Evolutionary conservation across 2,888 invertebrate species (phyloP).

Genomic region (Ganaspis brasiliensis): DNA sequence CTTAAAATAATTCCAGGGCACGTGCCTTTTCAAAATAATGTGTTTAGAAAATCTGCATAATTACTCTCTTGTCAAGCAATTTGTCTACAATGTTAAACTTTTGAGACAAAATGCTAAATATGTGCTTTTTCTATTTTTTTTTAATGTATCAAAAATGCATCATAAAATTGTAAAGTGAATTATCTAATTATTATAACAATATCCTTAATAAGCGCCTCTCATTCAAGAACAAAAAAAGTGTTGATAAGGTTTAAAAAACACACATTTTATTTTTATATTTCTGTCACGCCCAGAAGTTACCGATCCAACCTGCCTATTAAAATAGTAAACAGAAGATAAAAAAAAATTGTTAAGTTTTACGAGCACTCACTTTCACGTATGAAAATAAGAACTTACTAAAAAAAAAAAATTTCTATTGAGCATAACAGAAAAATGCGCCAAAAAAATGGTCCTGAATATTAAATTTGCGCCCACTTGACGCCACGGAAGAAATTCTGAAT

Average conservation of each 20-base stretch:
- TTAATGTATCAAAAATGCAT: no score
- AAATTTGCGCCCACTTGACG: neutral
- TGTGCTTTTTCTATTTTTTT: neutral
- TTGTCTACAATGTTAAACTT: neutral
- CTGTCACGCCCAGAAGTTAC: neutral
- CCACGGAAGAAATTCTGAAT: neutral
- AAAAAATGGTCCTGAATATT: constrained; percentile 16
- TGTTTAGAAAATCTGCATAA: constrained; percentile 4
- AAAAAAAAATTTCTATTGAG: neutral
- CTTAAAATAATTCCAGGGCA: constrained; percentile 14
- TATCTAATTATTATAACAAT: no score
- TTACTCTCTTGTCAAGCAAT: neutral
- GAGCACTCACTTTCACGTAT: constrained; percentile 14
- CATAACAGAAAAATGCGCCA: constrained; percentile 13
- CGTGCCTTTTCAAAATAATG: neutral
- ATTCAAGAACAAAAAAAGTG: neutral
- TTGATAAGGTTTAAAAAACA: neutral
- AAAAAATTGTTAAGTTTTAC: neutral
- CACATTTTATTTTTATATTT: neutral
- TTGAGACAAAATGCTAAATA: neutral
- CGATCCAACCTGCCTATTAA: constrained; percentile 1
- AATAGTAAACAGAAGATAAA: neutral
- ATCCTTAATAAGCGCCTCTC: no score
- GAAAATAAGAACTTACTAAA: neutral
- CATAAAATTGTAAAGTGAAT: no score